Conservation (phyloP, 2,888 invertebrate species). For the Dicycla oo region DNA sequence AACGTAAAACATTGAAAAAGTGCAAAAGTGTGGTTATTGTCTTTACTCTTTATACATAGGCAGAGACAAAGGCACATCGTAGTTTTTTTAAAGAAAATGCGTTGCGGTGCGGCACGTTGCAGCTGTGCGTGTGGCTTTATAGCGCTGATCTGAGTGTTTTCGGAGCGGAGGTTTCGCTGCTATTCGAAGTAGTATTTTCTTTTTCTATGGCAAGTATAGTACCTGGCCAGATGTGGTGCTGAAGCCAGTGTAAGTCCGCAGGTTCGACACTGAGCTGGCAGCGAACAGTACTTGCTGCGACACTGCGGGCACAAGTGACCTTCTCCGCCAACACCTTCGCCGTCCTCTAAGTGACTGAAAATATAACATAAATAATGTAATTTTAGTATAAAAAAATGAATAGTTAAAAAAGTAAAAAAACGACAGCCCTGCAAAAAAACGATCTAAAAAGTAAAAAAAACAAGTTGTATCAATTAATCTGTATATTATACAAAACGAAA, state of each 20-base stretch:
- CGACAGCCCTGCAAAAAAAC: no score
- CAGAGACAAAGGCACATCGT: not conserved
- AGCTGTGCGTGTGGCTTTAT: not conserved
- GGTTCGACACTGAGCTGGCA: constrained; percentile 98
- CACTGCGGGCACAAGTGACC: constrained; percentile 99
- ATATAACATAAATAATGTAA: not conserved
- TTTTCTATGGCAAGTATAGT: constrained; percentile 6
- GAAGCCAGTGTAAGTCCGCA: constrained; percentile 99
- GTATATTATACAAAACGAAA: no score
- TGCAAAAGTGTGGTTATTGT: no score
- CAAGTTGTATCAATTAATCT: no score
- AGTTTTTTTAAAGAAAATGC: not conserved
- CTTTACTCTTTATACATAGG: no score
- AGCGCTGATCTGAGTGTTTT: not conserved
- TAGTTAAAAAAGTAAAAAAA: no score
- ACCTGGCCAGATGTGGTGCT: constrained; percentile 98
- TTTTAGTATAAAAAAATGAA: not conserved
- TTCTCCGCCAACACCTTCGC: constrained; percentile 93
- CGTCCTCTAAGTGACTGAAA: constrained; percentile 91
- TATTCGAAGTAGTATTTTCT: not conserved
- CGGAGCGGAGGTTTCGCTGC: no score
- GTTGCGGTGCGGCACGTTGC: no score
- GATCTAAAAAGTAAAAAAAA: no score
- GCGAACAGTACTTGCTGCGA: constrained; percentile 98
- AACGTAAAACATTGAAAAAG: no score